Percentiles rank a stretch among this genome's conserved stretches.
These are phyloP conservation scores for Dicentrarchus labrax DNA, from an alignment of 2,113 vertebrate species.

Conservation along the genomic window DNA sequence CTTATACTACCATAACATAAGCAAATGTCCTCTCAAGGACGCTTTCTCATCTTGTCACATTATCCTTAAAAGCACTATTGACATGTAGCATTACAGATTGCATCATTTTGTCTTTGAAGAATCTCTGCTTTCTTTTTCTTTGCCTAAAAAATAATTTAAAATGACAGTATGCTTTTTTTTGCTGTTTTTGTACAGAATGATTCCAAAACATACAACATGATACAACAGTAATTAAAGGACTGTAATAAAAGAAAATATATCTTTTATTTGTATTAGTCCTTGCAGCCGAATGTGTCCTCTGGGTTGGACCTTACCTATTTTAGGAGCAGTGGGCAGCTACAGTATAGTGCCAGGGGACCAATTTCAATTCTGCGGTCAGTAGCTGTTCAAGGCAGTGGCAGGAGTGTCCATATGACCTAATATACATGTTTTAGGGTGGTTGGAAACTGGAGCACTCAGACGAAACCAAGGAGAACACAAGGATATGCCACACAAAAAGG, in stretches of 20 bases:
- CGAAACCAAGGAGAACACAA: not conserved
- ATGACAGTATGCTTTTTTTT: not conserved
- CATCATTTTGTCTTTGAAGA: not conserved
- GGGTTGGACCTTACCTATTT: not conserved
- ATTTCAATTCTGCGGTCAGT: slow-evolving; percentile 5
- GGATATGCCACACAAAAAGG: not conserved
- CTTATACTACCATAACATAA: not conserved
- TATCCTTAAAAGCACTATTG: not conserved
- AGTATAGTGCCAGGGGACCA: not conserved
- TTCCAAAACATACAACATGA: not conserved
- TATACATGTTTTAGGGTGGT: slow-evolving; percentile 7
- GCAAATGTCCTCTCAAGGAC: not conserved
- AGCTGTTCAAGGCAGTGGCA: slow-evolving; percentile 4
- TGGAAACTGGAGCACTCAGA: not conserved
- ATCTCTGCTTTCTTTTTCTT: not conserved
- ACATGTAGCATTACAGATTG: not conserved
- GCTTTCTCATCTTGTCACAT: not conserved
- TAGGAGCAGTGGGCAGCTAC: slow-evolving; percentile 13
- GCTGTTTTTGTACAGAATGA: not conserved
- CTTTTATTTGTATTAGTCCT: not conserved
- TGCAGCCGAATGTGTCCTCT: not conserved
- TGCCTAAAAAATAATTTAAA: not conserved
- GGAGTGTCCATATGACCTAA: slow-evolving; percentile 14
- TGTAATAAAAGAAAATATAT: not conserved
- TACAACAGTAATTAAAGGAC: not conserved